Evolutionary conservation across 1,140 invertebrate genomes (phyloP).

Genomic region (Dendrolimus kikuchii): DNA sequence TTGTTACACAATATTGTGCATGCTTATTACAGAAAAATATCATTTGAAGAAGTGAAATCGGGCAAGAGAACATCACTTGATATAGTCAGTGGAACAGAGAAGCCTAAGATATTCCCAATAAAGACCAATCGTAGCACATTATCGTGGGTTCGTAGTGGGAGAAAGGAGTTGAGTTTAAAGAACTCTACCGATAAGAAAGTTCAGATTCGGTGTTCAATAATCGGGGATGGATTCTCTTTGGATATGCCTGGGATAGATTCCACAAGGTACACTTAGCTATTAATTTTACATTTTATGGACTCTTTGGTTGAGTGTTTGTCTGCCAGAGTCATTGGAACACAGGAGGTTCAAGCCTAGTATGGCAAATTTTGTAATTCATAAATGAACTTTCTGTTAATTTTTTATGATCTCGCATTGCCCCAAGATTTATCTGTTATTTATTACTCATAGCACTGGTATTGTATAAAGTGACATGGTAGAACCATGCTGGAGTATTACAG

Average conservation of each 20-base stretch:
- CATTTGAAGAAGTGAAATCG: slow-evolving; percentile 40
- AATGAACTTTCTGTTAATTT: no score
- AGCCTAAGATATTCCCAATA: slow-evolving; percentile 45
- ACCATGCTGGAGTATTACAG: no score
- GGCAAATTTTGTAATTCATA: no score
- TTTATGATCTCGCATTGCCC: no score
- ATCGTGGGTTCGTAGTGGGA: slow-evolving; percentile 45
- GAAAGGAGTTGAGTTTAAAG: slow-evolving; percentile 53
- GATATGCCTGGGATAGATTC: slow-evolving; percentile 38
- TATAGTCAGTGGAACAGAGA: slow-evolving; percentile 36
- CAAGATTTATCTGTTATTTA: no score
- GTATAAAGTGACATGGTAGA: no score
- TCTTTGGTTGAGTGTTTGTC: no score
- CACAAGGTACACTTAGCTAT: neutral
- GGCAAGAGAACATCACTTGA: slow-evolving; percentile 31
- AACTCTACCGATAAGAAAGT: slow-evolving; percentile 46
- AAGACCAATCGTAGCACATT: slow-evolving; percentile 48
- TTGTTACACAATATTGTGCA: neutral
- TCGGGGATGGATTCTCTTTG: slow-evolving; percentile 50
- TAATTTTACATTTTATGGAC: no score
- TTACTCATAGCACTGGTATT: no score
- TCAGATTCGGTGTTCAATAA: slow-evolving; percentile 45
- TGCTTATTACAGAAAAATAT: slow-evolving; percentile 31
- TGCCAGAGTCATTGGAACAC: no score
- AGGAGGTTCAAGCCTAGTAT: no score